Conservation (phyloP, 2,797 vertebrate species). For the Catostomus latipinnis region DNA sequence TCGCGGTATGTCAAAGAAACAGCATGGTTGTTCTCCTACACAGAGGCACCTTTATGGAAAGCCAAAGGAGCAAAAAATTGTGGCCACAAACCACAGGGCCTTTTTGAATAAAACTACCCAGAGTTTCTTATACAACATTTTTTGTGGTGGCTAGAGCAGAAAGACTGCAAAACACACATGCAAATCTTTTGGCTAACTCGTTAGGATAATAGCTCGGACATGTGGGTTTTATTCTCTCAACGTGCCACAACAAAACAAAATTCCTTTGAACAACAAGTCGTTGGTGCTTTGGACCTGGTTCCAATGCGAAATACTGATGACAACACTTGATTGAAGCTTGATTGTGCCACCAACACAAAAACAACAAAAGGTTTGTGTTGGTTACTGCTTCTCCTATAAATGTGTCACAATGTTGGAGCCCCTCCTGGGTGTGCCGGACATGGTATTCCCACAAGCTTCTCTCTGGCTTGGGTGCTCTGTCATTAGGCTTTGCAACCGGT, state of each 20-base stretch:
- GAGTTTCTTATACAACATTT: slow-evolving; percentile 36
- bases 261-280: neutral
- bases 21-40: slow-evolving; percentile 33
- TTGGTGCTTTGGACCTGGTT: neutral
- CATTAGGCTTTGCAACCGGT: slow-evolving; percentile 51
- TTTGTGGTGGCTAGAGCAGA: slow-evolving; percentile 32
- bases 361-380: slow-evolving; percentile 50
- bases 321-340: neutral
- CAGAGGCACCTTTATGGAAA: slow-evolving; percentile 50
- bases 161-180: slow-evolving; percentile 38
- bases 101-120: slow-evolving; percentile 44
- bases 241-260: slow-evolving; percentile 22
- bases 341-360: slow-evolving; percentile 20
- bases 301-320: neutral
- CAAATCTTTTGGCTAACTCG: slow-evolving; percentile 48
- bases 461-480: slow-evolving; percentile 51
- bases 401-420: slow-evolving; percentile 51
- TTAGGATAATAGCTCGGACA: slow-evolving; percentile 49
- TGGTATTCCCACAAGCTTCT: slow-evolving; percentile 48
- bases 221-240: slow-evolving; percentile 6
- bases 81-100: slow-evolving; percentile 42
- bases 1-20: slow-evolving; percentile 21
- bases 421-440: slow-evolving; percentile 57
- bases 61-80: slow-evolving; percentile 14
- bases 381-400: slow-evolving; percentile 30